phyloP scores from a whole-genome alignment of 1,140 invertebrate species.

The Bradysia coprophila region DNA sequence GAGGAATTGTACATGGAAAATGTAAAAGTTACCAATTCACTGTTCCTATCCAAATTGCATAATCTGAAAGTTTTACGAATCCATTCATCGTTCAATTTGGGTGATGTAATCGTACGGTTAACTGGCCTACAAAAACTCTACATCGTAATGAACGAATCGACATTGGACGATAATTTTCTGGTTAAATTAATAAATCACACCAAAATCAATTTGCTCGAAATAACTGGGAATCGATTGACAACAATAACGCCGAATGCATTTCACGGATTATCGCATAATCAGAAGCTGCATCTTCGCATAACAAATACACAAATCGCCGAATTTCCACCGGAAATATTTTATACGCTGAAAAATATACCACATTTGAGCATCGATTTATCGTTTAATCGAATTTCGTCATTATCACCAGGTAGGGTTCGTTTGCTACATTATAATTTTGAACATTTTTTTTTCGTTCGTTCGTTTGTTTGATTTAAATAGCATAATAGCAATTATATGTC shows the following conservation, averaged over 20 bases:
- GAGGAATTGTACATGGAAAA: slow-evolving; percentile 19
- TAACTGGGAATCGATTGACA: slow-evolving; percentile 50
- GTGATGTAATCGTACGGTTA: slow-evolving; percentile 17
- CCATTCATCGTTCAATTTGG: slow-evolving; percentile 17
- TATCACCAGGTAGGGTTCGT: too few species aligned
- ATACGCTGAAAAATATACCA: slow-evolving; percentile 51
- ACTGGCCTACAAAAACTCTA: slow-evolving; percentile 39
- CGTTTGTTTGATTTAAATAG: too few species aligned
- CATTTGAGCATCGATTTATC: slow-evolving; percentile 66
- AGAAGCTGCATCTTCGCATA: slow-evolving; percentile 55
- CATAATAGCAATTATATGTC: too few species aligned
- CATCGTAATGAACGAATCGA: slow-evolving; percentile 49
- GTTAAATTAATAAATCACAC: slow-evolving; percentile 44
- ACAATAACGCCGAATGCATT: slow-evolving; percentile 52
- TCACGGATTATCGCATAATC: slow-evolving; percentile 34
- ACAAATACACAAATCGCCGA: slow-evolving; percentile 52
- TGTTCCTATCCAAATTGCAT: slow-evolving; percentile 23
- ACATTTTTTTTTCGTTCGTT: too few species aligned
- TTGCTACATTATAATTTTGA: too few species aligned
- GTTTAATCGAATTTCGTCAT: slow-evolving; percentile 57
- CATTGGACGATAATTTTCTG: slow-evolving; percentile 45
- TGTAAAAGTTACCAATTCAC: slow-evolving; percentile 17
- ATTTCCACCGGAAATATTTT: slow-evolving; percentile 57
- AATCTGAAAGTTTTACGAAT: slow-evolving; percentile 23
- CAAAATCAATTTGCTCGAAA: slow-evolving; percentile 58